phyloP scores from a whole-genome alignment of 2,113 vertebrate species.

The Periophthalmus modestus region DNA sequence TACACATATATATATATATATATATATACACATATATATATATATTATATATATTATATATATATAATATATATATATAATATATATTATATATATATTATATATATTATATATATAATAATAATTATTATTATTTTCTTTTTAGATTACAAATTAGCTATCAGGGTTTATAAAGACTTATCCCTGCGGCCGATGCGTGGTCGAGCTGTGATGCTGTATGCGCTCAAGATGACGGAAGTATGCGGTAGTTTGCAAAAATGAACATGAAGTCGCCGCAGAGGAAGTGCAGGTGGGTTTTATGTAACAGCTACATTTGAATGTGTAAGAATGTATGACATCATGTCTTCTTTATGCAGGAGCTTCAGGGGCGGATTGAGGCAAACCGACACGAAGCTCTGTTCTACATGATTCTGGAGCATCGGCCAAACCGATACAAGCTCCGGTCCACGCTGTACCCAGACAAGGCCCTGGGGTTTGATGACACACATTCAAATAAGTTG shows the following conservation, averaged over 20 bases:
- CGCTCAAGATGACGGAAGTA: background rate
- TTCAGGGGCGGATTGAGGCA: rapidly evolving
- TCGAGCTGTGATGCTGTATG: slow-evolving; percentile 39
- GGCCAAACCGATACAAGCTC: background rate
- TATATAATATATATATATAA: too few species aligned
- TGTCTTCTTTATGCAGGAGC: slow-evolving; percentile 17
- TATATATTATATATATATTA: too few species aligned
- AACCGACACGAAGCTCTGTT: slow-evolving; percentile 27
- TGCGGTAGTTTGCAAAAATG: slow-evolving; percentile 19
- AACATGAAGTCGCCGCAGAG: background rate
- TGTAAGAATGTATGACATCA: background rate
- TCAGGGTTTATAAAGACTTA: background rate
- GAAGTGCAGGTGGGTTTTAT: slow-evolving; percentile 37
- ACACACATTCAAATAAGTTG: background rate
- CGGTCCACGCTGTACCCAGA: background rate
- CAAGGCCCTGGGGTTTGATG: slow-evolving; percentile 18
- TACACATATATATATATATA: too few species aligned
- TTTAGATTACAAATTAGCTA: slow-evolving; percentile 27
- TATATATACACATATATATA: too few species aligned
- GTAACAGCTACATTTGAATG: background rate
- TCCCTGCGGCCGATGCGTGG: rapidly evolving
- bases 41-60: too few species aligned
- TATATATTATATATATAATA: too few species aligned
- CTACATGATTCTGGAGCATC: rapidly evolving
- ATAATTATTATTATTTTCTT: too few species aligned